Percentiles rank a stretch among this genome's conserved stretches.
Conservation (phyloP, 2,113 vertebrate genomes). For the Lepus europaeus region DNA sequence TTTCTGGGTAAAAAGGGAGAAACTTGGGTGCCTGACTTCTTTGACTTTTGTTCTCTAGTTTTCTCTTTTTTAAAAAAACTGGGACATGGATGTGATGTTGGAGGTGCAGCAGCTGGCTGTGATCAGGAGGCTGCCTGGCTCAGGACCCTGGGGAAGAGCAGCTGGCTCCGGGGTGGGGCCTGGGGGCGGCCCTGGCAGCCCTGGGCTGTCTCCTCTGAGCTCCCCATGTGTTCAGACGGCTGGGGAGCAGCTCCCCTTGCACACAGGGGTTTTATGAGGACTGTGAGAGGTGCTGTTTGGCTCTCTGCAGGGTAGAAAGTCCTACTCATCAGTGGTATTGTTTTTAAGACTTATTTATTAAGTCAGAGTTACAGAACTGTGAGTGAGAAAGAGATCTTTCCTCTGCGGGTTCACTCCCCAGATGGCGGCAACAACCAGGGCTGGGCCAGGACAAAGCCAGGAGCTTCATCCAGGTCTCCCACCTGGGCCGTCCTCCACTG, state of each 20-base stretch:
- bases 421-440: no score
- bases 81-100: not conserved
- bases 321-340: not conserved
- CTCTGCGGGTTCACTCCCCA: no score
- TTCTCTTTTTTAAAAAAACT: not conserved
- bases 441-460: no score
- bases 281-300: not conserved
- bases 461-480: no score
- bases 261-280: no score
- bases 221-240: not conserved
- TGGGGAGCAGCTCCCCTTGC: no score
- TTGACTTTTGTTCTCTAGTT: not conserved
- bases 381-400: no score
- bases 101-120: not conserved
- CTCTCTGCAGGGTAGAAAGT: not conserved
- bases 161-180: not conserved
- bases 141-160: not conserved
- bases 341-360: no score
- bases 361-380: no score
- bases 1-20: not conserved
- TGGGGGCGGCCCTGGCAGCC: rapidly evolving
- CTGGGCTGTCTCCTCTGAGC: no score
- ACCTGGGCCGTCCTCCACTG: no score
- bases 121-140: not conserved
- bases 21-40: rapidly evolving